These are phyloP conservation scores for Nemoura dubitans DNA, from an alignment of 2,888 invertebrate species.

Conservation along the genomic window DNA sequence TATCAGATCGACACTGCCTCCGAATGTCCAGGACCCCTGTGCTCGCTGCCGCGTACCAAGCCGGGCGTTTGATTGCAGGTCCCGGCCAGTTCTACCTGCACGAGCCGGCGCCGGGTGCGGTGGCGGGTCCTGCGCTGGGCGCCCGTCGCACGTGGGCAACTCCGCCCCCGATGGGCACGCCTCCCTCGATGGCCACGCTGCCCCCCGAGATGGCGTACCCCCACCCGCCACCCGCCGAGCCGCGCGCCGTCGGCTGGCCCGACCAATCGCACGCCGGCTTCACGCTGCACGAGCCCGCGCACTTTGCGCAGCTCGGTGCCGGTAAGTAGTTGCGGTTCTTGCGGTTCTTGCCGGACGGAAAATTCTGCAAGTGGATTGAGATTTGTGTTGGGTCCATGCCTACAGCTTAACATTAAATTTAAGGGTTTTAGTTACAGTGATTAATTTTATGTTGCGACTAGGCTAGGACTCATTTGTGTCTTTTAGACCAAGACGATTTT, in stretches of 20 bases:
- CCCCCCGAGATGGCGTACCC: constrained; percentile 37
- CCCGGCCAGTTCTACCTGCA: constrained; percentile 75
- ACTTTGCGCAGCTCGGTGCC: neutral
- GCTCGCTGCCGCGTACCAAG: too few species aligned
- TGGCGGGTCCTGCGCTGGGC: constrained; percentile 56
- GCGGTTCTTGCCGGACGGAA: neutral
- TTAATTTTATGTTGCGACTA: too few species aligned
- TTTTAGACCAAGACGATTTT: too few species aligned
- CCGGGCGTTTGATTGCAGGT: neutral
- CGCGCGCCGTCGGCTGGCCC: constrained; percentile 45
- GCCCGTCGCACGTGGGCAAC: constrained; percentile 63
- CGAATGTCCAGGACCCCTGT: too few species aligned
- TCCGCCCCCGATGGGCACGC: constrained; percentile 55
- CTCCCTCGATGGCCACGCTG: constrained; percentile 53
- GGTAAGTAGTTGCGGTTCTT: neutral
- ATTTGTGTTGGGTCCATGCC: too few species aligned
- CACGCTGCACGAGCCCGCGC: constrained; percentile 69
- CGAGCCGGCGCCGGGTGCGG: constrained; percentile 65
- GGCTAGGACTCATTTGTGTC: too few species aligned
- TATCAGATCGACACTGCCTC: too few species aligned
- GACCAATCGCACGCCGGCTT: constrained; percentile 60
- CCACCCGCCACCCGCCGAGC: constrained; percentile 38
- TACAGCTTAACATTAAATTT: too few species aligned
- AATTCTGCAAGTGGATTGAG: neutral
- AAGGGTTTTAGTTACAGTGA: too few species aligned